Evolutionary conservation across 2,888 invertebrate species (phyloP).

Genomic region (Tortrix viridana): DNA sequence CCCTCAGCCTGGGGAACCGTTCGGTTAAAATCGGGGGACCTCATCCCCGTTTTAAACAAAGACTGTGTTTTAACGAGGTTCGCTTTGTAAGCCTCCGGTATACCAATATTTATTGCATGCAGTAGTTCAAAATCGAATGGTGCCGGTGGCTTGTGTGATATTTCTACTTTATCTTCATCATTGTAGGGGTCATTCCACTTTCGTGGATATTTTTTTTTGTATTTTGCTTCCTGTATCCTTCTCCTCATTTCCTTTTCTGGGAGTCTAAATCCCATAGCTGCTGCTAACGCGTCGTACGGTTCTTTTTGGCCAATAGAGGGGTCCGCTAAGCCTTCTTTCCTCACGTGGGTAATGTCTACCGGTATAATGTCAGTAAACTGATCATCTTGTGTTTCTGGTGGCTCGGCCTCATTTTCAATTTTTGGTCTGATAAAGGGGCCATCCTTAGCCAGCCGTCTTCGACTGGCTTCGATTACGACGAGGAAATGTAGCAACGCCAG

Average conservation of each 20-base stretch:
- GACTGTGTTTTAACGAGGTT: constrained; percentile 6
- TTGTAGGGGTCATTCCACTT: not conserved
- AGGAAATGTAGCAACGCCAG: constrained; percentile 44
- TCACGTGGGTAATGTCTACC: constrained; percentile 54
- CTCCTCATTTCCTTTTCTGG: constrained; percentile 39
- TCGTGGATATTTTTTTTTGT: not conserved
- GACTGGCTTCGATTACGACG: constrained; percentile 41
- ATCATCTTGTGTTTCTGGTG: constrained; percentile 22
- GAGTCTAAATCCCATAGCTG: constrained; percentile 40
- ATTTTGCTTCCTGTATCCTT: constrained; percentile 31
- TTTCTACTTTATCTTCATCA: not conserved
- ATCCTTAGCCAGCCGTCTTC: not conserved
- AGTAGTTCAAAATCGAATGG: constrained; percentile 48
- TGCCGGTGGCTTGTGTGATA: not conserved
- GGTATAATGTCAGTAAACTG: constrained; percentile 46
- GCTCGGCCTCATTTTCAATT: constrained; percentile 1
- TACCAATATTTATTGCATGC: constrained; percentile 45
- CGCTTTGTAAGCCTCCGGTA: constrained; percentile 19
- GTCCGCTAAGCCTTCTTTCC: constrained; percentile 51
- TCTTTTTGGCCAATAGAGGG: constrained; percentile 41
- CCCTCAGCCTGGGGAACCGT: no score
- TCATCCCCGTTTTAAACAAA: constrained; percentile 2
- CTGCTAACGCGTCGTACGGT: constrained; percentile 50
- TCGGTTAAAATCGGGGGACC: no score
- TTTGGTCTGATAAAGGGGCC: no score